phyloP scores from a whole-genome alignment of 2,888 invertebrate species.

The Hirtodrosophila duncani region DNA sequence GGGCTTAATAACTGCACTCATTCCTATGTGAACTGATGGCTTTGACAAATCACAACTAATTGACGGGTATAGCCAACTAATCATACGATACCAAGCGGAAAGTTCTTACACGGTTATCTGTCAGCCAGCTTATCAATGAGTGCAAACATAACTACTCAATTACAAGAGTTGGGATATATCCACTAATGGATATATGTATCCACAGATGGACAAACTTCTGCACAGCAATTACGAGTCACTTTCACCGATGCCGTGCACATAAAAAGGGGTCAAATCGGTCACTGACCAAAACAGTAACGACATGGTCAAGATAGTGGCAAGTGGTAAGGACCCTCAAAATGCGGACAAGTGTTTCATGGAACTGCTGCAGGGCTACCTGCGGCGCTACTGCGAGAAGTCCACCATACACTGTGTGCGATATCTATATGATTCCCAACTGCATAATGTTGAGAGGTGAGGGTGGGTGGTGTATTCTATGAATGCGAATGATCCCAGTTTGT shows the following conservation, averaged over 20 bases:
- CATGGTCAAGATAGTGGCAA: slow-evolving; percentile 28
- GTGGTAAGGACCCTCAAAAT: background rate
- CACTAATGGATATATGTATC: slow-evolving; percentile 44
- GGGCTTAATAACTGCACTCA: slow-evolving; percentile 37
- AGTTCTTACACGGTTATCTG: slow-evolving; percentile 13
- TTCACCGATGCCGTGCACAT: slow-evolving; percentile 6
- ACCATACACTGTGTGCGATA: slow-evolving; percentile 76
- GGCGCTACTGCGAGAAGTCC: slow-evolving; percentile 72
- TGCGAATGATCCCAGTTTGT: no score
- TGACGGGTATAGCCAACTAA: slow-evolving; percentile 42
- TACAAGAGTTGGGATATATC: slow-evolving; percentile 36
- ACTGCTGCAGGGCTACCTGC: slow-evolving; percentile 60
- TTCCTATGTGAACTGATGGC: slow-evolving; percentile 19
- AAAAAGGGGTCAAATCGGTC: slow-evolving; percentile 11
- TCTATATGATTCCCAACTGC: slow-evolving; percentile 66
- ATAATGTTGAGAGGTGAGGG: slow-evolving; percentile 65
- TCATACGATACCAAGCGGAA: slow-evolving; percentile 36
- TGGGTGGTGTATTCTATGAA: background rate
- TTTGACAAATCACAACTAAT: slow-evolving; percentile 28
- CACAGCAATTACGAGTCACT: slow-evolving; percentile 24
- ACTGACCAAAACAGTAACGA: slow-evolving; percentile 11
- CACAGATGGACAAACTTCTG: background rate
- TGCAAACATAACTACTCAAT: slow-evolving; percentile 58
- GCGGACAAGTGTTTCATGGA: slow-evolving; percentile 39
- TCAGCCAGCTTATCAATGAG: slow-evolving; percentile 41